Evolutionary conservation across 2,113 vertebrate genomes (phyloP).

Genomic region (Rhineura floridana): DNA sequence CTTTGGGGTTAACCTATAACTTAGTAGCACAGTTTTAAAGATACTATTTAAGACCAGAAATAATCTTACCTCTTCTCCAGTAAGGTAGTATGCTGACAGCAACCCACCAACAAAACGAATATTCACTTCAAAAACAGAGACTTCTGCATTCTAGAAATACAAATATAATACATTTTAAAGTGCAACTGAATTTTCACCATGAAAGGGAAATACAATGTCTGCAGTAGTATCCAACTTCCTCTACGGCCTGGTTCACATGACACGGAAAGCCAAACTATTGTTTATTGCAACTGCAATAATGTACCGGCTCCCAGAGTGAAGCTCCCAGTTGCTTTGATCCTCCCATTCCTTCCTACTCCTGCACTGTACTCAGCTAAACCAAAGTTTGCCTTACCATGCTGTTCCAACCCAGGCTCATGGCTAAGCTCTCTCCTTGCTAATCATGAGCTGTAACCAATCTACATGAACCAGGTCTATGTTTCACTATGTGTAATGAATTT

Average conservation of each 20-base stretch:
- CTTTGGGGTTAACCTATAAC: background rate
- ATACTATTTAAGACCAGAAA: background rate
- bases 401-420: too few relatives aligned
- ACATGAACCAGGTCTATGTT: too few relatives aligned
- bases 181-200: background rate
- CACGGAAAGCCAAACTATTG: too few relatives aligned
- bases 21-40: background rate
- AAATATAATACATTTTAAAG: slow-evolving; percentile 54
- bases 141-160: slow-evolving; percentile 89
- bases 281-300: too few relatives aligned
- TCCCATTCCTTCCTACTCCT: too few relatives aligned
- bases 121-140: slow-evolving; percentile 98
- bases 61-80: slow-evolving; percentile 93
- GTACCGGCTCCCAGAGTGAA: too few relatives aligned
- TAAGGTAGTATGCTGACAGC: slow-evolving; percentile 96
- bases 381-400: too few relatives aligned
- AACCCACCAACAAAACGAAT: slow-evolving; percentile 97
- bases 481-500: background rate
- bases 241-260: too few relatives aligned
- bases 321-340: background rate
- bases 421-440: too few relatives aligned
- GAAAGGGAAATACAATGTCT: background rate
- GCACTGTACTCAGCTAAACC: too few relatives aligned
- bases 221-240: background rate
- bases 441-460: too few relatives aligned